phyloP scores from a whole-genome alignment of 2,888 invertebrate species.

The Ophion ventricosus region DNA sequence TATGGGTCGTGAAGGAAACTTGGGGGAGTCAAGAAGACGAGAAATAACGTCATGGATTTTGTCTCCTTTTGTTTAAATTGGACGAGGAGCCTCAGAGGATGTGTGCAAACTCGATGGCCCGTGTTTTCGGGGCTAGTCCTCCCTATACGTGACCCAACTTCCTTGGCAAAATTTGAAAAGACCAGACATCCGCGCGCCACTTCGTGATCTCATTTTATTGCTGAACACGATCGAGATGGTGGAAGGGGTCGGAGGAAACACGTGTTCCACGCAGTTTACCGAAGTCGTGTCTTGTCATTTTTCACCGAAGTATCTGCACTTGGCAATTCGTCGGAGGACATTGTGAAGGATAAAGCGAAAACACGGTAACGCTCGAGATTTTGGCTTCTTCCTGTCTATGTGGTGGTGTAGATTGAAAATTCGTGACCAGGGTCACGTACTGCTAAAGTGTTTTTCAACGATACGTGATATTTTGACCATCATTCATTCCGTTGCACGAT shows the following conservation, averaged over 20 bases:
- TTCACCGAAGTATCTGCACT: constrained; percentile 29
- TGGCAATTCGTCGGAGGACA: constrained; percentile 6
- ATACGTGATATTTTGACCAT: background rate
- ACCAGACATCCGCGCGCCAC: constrained; percentile 27
- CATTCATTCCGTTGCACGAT: background rate
- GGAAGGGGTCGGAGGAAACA: constrained; percentile 4
- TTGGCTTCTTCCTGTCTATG: background rate
- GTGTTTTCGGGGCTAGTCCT: constrained; percentile 23
- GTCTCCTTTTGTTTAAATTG: constrained; percentile 58
- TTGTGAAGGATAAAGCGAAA: background rate
- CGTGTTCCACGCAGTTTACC: constrained; percentile 25
- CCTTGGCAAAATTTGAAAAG: constrained; percentile 52
- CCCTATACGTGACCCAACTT: constrained; percentile 52
- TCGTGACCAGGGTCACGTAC: background rate
- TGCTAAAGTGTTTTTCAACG: background rate
- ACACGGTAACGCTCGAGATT: background rate
- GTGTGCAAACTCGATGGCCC: constrained; percentile 40
- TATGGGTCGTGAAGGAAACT: constrained; percentile 28
- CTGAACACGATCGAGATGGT: constrained; percentile 28
- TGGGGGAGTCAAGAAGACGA: constrained; percentile 32
- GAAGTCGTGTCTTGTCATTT: constrained; percentile 36
- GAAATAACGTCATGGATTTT: constrained; percentile 43
- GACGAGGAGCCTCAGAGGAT: constrained; percentile 37
- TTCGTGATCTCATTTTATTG: constrained; percentile 52
- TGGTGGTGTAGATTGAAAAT: background rate